Base-by-base conservation (phyloP, 2,113 vertebrate genomes). In the Prionailurus bengalensis region DNA sequence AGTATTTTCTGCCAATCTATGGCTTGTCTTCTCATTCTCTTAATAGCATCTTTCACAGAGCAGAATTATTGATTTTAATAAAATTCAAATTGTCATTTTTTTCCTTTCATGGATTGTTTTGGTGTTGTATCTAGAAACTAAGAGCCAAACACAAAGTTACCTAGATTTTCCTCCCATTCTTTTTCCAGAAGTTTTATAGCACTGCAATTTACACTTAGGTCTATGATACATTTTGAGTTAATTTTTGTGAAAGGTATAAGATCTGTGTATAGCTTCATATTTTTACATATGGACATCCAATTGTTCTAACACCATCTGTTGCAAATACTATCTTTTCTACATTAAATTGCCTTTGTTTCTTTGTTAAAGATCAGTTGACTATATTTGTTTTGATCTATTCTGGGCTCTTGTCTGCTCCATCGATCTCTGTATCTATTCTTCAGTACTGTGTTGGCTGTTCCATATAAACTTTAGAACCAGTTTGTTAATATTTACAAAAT, bases 31-130 rank as follows among this genome's bases (percentile, higher is more conserved):
- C 79, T 89, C 80, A 23, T 97, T 79, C 66, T 93, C 65, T 82
- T 82, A 88, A 51, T 33, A 39, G 23, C 27, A 94, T 51, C 53
- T 58, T 83, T 61, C 68, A 91, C 12, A 90, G 10, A 66, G 3
- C 17, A 79, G 42, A 91, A 96, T 66, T 95, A 48, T 10, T 97
- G 42, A 70, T 71, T 92, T 83, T 90, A 94, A 51, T 36, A 87
- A 94, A 92, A 36, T 85, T 94, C 61, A 79, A 79, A 33, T 90
- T 86, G 71, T 66, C 58, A 79, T 78, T n/a, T 55, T 85, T 81
- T 83, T 88, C 45, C 29, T 92, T 94, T 97, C 39, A 58, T 36
- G 14, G 27, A 83, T 89, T 83, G 3, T 95, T 97, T 97, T 86
- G 36, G 14, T 90, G 8, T 76, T 85, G 16, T 29, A 89, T 45